Conservation (phyloP, 2,888 invertebrate species). For the Sepioteuthis lessoniana region DNA sequence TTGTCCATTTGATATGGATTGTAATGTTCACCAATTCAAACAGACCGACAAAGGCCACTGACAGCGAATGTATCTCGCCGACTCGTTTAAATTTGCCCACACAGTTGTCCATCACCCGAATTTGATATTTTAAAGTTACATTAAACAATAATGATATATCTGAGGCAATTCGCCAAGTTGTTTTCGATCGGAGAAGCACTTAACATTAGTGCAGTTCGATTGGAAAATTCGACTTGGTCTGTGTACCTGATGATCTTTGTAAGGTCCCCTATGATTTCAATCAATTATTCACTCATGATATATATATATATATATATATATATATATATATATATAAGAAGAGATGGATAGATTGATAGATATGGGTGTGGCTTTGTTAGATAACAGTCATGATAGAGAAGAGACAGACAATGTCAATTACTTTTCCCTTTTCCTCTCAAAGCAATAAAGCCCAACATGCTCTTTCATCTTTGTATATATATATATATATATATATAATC, state of each 20-base stretch:
- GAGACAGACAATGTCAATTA: too few species aligned
- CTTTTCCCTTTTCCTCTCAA: too few species aligned
- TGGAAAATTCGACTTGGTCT: background rate
- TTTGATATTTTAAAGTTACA: background rate
- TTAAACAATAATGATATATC: background rate
- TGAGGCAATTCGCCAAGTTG: background rate
- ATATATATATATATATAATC: background rate
- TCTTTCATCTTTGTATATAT: background rate
- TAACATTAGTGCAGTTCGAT: background rate
- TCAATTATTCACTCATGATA: background rate
- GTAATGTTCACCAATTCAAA: background rate
- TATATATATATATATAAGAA: conserved; percentile 2
- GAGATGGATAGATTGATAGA: background rate
- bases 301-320: conserved; percentile 3
- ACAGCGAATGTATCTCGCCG: too few species aligned
- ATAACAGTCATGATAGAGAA: too few species aligned
- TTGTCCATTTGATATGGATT: background rate
- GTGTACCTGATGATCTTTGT: background rate
- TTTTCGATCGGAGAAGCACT: background rate
- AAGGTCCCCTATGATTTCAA: background rate
- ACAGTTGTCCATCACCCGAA: background rate
- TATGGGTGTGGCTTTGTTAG: background rate
- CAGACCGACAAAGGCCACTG: background rate
- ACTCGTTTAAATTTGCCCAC: too few species aligned
- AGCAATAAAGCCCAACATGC: too few species aligned